phyloP scores from a whole-genome alignment of 2,797 vertebrate species.

The Telmatherina bonti region DNA sequence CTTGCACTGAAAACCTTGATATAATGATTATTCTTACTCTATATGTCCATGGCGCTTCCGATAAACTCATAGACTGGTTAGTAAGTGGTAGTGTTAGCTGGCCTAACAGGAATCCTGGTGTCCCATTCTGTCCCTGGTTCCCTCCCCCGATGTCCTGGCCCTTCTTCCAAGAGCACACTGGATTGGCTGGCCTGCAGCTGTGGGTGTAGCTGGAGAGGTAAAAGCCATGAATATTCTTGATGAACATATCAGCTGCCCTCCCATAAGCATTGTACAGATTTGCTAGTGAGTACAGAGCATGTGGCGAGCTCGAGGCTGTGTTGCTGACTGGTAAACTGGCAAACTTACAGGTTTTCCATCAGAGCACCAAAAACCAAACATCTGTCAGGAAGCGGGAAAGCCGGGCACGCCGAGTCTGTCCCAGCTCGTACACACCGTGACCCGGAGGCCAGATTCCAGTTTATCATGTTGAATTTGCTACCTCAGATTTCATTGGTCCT shows the following conservation, averaged over 20 bases:
- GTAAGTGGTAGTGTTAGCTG: slow-evolving; percentile 84
- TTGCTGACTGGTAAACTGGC: slow-evolving; percentile 70
- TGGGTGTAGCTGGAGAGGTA: slow-evolving; percentile 71
- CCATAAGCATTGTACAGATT: slow-evolving; percentile 65
- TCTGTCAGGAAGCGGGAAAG: slow-evolving; percentile 16
- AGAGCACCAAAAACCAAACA: slow-evolving; percentile 21
- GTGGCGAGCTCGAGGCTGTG: slow-evolving; percentile 34
- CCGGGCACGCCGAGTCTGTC: slow-evolving; percentile 6
- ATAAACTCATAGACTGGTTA: slow-evolving; percentile 73
- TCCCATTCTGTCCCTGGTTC: slow-evolving; percentile 62
- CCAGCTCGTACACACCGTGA: neutral
- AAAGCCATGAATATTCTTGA: slow-evolving; percentile 81
- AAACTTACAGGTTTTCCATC: slow-evolving; percentile 48
- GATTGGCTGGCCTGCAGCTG: slow-evolving; percentile 76
- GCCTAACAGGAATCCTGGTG: slow-evolving; percentile 80
- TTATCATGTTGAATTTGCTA: slow-evolving; percentile 75
- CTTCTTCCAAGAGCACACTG: slow-evolving; percentile 69
- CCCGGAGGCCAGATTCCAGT: slow-evolving; percentile 25
- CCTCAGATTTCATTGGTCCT: slow-evolving; percentile 76
- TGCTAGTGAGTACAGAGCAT: slow-evolving; percentile 50
- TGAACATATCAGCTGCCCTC: slow-evolving; percentile 82
- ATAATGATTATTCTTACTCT: slow-evolving; percentile 69
- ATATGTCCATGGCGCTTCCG: slow-evolving; percentile 83
- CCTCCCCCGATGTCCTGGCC: slow-evolving; percentile 47
- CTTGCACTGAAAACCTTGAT: slow-evolving; percentile 83